These are phyloP conservation scores for Panagrolaimus sp. DNA, from an alignment of 1,140 invertebrate genomes.

Conservation along the genomic window DNA sequence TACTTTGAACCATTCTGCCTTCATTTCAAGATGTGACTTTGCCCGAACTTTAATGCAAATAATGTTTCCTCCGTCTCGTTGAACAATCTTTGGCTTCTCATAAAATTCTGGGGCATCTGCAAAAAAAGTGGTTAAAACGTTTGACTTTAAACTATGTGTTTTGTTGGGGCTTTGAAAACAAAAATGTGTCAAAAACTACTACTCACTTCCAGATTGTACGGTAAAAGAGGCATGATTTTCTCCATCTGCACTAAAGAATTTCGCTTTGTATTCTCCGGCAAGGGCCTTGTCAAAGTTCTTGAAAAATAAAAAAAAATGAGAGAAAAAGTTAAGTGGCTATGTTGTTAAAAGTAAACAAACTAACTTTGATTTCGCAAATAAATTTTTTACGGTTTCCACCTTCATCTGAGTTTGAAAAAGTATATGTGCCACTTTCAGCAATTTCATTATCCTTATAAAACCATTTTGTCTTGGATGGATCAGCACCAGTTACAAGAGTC, in stretches of 20 bases:
- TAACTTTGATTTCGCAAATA: conserved; percentile 56
- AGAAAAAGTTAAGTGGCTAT: too few species aligned
- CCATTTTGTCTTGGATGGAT: conserved; percentile 56
- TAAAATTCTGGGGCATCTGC: conserved; percentile 59
- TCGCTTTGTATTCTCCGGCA: conserved; percentile 57
- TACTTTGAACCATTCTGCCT: conserved; percentile 58
- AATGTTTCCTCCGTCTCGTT: conserved; percentile 55
- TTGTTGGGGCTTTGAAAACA: not conserved
- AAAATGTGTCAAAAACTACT: not conserved
- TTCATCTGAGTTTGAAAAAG: conserved; percentile 49
- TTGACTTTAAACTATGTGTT: not conserved
- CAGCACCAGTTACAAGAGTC: conserved; percentile 42
- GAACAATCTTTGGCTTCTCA: conserved; percentile 59
- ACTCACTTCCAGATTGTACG: conserved; percentile 57
- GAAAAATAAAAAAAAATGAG: conserved; percentile 33
- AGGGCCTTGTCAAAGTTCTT: conserved; percentile 59
- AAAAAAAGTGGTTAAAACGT: conserved; percentile 17
- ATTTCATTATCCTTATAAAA: conserved; percentile 56
- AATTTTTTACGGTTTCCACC: conserved; percentile 53
- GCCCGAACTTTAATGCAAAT: conserved; percentile 55
- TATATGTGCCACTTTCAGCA: conserved; percentile 45
- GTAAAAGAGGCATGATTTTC: conserved; percentile 57
- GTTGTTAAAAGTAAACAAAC: conserved; percentile 11
- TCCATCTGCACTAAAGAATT: conserved; percentile 51
- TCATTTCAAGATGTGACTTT: conserved; percentile 58